phyloP scores from a whole-genome alignment of 2,113 vertebrate species.

The Gila orcuttii region DNA sequence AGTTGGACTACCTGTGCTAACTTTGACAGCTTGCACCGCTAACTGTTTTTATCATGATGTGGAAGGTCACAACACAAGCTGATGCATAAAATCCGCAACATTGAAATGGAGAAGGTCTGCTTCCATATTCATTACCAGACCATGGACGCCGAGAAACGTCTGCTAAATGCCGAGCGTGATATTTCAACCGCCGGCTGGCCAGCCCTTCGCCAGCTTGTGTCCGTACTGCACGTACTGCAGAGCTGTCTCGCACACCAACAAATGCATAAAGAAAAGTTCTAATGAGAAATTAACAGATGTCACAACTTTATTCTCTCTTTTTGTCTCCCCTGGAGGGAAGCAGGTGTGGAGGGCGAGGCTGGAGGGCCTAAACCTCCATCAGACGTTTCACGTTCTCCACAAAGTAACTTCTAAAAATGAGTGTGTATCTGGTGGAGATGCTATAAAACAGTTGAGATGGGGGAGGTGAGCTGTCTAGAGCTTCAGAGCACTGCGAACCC shows the following conservation, averaged over 20 bases:
- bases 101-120: constrained; percentile 46
- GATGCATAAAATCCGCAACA: constrained; percentile 33
- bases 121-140: constrained; percentile 64
- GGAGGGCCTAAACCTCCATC: constrained; percentile 62
- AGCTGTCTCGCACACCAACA: constrained; percentile 55
- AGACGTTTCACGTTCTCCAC: constrained; percentile 6
- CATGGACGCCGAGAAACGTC: constrained; percentile 50
- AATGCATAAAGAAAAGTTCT: constrained; percentile 66
- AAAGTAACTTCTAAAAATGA: constrained; percentile 40
- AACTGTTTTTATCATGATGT: constrained; percentile 47
- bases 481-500: constrained; percentile 30
- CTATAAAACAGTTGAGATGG: constrained; percentile 19
- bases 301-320: constrained; percentile 70
- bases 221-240: constrained; percentile 48
- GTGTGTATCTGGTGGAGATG: constrained; percentile 18
- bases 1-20: constrained; percentile 44
- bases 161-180: constrained; percentile 52
- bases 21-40: constrained; percentile 52
- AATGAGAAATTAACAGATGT: constrained; percentile 82
- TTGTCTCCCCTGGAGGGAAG: constrained; percentile 63
- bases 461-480: constrained; percentile 43
- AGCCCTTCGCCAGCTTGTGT: constrained; percentile 55
- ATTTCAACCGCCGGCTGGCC: constrained; percentile 56
- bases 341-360: constrained; percentile 75
- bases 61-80: constrained; percentile 61